phyloP scores from a whole-genome alignment of 2,888 invertebrate species.

The Cephus runcator region DNA sequence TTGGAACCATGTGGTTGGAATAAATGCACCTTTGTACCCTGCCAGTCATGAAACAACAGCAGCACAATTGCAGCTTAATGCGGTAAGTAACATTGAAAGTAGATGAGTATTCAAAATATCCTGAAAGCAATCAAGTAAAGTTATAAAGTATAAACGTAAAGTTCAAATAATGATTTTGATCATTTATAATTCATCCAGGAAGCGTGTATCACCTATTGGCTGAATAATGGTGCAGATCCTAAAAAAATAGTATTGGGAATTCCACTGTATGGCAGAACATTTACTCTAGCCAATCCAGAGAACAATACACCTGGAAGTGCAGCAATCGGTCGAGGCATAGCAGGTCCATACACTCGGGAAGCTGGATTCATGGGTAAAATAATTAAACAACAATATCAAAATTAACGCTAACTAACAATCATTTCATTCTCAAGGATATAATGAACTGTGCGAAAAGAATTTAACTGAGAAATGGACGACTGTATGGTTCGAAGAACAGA shows the following conservation, averaged over 20 bases:
- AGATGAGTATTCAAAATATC: background rate
- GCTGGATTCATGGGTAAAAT: conserved; percentile 71
- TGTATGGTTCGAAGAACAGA: conserved; percentile 60
- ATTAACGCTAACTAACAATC: background rate
- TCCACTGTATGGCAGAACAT: conserved; percentile 78
- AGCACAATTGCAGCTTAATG: conserved; percentile 54
- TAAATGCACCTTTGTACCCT: conserved; percentile 73
- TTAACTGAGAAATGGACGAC: conserved; percentile 51
- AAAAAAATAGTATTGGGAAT: conserved; percentile 78
- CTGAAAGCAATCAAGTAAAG: no score
- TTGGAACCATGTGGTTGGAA: conserved; percentile 73
- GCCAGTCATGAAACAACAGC: conserved; percentile 37
- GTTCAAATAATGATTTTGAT: conserved; percentile 1
- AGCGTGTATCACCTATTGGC: conserved; percentile 68
- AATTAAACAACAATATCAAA: background rate
- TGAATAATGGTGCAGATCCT: conserved; percentile 69
- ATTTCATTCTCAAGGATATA: conserved; percentile 66
- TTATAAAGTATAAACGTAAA: background rate
- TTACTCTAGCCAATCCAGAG: conserved; percentile 67
- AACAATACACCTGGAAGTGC: conserved; percentile 69
- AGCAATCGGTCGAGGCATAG: conserved; percentile 70
- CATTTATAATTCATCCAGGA: conserved; percentile 53
- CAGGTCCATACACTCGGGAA: conserved; percentile 74
- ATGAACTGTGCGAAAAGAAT: conserved; percentile 69
- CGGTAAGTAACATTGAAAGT: conserved; percentile 54